phyloP scores from a whole-genome alignment of 2,888 invertebrate genomes.

The Zootermopsis nevadensis region DNA sequence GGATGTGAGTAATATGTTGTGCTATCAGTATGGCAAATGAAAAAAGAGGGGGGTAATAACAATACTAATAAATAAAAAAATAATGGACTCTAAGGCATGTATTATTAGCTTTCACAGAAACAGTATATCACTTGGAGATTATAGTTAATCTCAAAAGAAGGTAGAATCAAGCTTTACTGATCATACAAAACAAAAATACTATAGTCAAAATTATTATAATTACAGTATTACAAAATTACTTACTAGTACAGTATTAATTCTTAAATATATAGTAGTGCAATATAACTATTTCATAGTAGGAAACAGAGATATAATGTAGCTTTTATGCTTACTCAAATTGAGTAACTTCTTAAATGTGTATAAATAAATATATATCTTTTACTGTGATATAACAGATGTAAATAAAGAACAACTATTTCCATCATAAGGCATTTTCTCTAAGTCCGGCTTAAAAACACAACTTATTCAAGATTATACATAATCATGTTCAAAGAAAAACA shows the following conservation, averaged over 20 bases:
- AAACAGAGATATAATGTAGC: not conserved
- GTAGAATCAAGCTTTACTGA: not conserved
- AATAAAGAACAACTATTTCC: not conserved
- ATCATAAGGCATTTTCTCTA: slow-evolving; percentile 5
- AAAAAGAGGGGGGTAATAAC: not conserved
- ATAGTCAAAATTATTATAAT: not conserved
- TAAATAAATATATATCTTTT: slow-evolving; percentile 11
- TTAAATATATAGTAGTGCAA: not conserved
- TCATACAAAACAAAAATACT: not conserved
- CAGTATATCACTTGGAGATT: not conserved
- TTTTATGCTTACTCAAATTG: not conserved
- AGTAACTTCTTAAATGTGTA: not conserved
- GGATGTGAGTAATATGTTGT: not conserved
- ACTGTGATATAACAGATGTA: not conserved
- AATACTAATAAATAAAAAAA: too few relatives aligned
- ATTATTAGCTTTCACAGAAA: not conserved
- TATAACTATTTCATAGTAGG: not conserved
- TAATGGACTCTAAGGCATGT: not conserved
- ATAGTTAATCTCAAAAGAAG: not conserved
- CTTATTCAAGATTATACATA: not conserved
- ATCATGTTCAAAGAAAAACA: not conserved
- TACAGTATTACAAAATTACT: not conserved
- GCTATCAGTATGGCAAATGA: not conserved
- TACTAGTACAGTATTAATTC: not conserved
- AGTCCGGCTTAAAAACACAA: not conserved